Conservation (phyloP, 2,797 vertebrate species). For the Poeciliopsis gracilis region DNA sequence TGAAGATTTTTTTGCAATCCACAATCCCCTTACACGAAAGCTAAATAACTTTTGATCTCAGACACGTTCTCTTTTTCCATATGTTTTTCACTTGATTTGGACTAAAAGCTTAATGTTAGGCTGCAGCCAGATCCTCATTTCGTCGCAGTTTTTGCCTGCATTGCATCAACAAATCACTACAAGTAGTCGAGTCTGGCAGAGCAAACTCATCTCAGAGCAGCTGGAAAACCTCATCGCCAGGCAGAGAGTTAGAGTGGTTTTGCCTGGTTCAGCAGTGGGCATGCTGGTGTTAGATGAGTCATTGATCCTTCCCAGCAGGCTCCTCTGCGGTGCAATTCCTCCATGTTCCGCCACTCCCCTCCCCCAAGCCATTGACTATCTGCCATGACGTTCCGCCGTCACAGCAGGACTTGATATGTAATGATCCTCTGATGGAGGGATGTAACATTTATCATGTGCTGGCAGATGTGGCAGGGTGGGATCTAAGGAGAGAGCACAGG, state of each 20-base stretch:
- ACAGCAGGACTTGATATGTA: slow-evolving; percentile 88
- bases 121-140: slow-evolving; percentile 26
- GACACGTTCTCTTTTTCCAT: background rate
- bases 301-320: slow-evolving; percentile 86
- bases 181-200: slow-evolving; percentile 52
- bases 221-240: slow-evolving; percentile 64
- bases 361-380: slow-evolving; percentile 86
- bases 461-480: slow-evolving; percentile 82
- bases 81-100: background rate
- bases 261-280: slow-evolving; percentile 61
- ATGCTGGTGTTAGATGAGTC: slow-evolving; percentile 83
- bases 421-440: slow-evolving; percentile 88
- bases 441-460: slow-evolving; percentile 87
- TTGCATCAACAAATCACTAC: slow-evolving; percentile 61
- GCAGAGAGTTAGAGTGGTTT: slow-evolving; percentile 65
- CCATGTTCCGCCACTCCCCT: slow-evolving; percentile 26
- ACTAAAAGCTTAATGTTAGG: background rate
- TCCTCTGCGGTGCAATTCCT: slow-evolving; percentile 62
- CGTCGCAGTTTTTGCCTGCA: slow-evolving; percentile 31
- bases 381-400: slow-evolving; percentile 85
- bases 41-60: background rate
- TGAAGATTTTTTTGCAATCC: background rate
- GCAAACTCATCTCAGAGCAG: slow-evolving; percentile 64
- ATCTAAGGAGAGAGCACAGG: slow-evolving; percentile 79
- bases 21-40: background rate